A percentile compares a stretch with the other conserved stretches of the same genome.
These are phyloP conservation scores for Epistrophe grossulariae DNA, from an alignment of 2,888 invertebrate genomes.

Conservation along the genomic window DNA sequence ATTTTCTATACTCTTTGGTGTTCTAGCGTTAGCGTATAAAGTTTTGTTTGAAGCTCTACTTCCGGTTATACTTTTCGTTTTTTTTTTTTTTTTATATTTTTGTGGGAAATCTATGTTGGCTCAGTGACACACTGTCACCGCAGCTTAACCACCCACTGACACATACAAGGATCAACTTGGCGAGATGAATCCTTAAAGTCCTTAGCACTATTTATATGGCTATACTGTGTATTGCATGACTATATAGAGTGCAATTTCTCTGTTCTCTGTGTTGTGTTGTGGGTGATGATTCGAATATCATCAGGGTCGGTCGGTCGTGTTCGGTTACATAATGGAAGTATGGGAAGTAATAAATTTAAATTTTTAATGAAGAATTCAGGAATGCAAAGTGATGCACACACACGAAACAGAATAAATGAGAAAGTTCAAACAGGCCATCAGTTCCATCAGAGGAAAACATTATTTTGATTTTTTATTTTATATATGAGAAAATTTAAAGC, in stretches of 20 bases:
- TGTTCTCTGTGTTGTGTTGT: constrained; percentile 7
- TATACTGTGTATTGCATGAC: not conserved
- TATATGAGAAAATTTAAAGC: constrained; percentile 1
- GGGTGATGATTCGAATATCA: constrained; percentile 17
- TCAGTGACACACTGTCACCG: constrained; percentile 50
- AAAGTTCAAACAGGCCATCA: constrained; percentile 19
- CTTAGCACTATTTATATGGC: not conserved
- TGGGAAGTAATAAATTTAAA: constrained; percentile 57
- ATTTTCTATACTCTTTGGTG: not conserved
- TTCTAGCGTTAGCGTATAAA: constrained; percentile 7
- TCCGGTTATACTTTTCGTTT: constrained; percentile 50
- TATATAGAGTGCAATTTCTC: not conserved
- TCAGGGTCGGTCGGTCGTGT: constrained; percentile 11
- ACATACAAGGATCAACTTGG: constrained; percentile 21
- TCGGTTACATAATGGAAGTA: not conserved
- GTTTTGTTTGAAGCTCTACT: constrained; percentile 44
- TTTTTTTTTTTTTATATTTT: not conserved
- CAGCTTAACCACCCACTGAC: constrained; percentile 36
- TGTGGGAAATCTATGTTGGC: constrained; percentile 31
- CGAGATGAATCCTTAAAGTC: constrained; percentile 14
- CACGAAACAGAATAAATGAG: constrained; percentile 1
- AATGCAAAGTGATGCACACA: constrained; percentile 34
- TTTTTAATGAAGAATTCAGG: constrained; percentile 56
- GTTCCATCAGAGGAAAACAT: constrained; percentile 16
- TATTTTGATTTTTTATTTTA: constrained; percentile 37